These are phyloP conservation scores for Sus cebifrons DNA, from an alignment of 2,797 vertebrate species.

Conservation along the genomic window DNA sequence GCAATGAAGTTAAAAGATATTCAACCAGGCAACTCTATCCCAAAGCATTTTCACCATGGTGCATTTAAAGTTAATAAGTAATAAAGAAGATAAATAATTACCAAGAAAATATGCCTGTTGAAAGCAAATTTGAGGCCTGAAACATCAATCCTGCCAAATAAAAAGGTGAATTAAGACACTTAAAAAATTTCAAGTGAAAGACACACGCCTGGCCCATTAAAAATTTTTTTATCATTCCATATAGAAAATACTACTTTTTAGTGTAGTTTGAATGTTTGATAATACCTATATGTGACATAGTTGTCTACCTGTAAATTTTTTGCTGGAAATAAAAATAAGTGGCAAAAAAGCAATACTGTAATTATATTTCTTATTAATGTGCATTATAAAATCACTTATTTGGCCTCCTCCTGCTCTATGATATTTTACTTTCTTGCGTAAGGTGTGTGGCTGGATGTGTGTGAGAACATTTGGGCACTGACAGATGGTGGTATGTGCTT, in stretches of 20 bases:
- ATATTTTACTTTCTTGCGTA: conserved; percentile 17
- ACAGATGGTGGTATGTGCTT: background rate
- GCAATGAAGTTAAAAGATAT: conserved; percentile 53
- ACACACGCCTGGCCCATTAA: background rate
- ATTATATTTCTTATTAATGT: background rate
- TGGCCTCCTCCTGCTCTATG: background rate
- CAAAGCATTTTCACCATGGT: conserved; percentile 59
- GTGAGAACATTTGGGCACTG: background rate
- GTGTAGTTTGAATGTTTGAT: conserved; percentile 12
- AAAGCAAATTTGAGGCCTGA: conserved; percentile 73
- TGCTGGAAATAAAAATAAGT: conserved; percentile 64
- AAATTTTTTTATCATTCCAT: conserved; percentile 19
- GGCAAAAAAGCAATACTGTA: background rate
- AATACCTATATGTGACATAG: background rate
- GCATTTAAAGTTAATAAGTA: conserved; percentile 78
- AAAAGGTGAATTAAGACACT: conserved; percentile 67
- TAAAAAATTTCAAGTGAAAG: conserved; percentile 63
- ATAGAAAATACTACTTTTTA: conserved; percentile 42
- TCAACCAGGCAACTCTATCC: conserved; percentile 35
- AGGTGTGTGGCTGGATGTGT: background rate
- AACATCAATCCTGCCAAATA: conserved; percentile 64
- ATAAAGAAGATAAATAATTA: conserved; percentile 77
- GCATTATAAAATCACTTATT: background rate
- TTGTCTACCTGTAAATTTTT: background rate
- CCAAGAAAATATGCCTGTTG: conserved; percentile 65